phyloP scores from a whole-genome alignment of 2,888 invertebrate genomes.

The Nephrocerus scutellatus region DNA sequence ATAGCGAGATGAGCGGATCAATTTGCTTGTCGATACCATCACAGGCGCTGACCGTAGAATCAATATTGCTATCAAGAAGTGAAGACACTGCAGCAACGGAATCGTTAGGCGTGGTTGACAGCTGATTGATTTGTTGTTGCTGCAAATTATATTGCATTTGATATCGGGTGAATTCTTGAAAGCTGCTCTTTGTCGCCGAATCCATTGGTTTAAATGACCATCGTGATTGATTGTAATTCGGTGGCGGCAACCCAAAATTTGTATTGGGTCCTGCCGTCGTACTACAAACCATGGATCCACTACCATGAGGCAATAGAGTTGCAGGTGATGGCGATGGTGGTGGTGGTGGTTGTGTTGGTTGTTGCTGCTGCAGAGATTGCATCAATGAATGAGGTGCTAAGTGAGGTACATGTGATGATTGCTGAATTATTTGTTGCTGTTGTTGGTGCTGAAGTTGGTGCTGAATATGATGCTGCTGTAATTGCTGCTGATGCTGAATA shows the following conservation, averaged over 20 bases:
- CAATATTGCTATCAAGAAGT: not conserved
- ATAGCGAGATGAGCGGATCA: slow-evolving; percentile 37
- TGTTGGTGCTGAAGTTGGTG: slow-evolving; percentile 2
- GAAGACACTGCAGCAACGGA: too few relatives aligned
- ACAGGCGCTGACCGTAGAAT: slow-evolving; percentile 1
- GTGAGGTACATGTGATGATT: slow-evolving; percentile 17
- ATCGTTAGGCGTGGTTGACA: too few relatives aligned
- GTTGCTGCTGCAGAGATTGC: not conserved
- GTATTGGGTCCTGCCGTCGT: slow-evolving; percentile 7
- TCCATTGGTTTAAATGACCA: slow-evolving; percentile 54
- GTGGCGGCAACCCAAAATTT: slow-evolving; percentile 28
- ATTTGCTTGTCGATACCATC: slow-evolving; percentile 21
- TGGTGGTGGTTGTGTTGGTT: slow-evolving; percentile 1
- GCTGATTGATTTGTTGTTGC: slow-evolving; percentile 45
- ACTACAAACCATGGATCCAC: slow-evolving; percentile 9
- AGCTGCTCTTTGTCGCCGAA: slow-evolving; percentile 57
- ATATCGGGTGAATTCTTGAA: slow-evolving; percentile 58
- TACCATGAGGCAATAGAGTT: slow-evolving; percentile 3
- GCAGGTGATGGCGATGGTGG: slow-evolving; percentile 22
- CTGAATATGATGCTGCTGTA: slow-evolving; percentile 10
- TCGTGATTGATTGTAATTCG: slow-evolving; percentile 45
- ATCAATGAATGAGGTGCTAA: slow-evolving; percentile 19
- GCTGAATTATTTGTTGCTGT: slow-evolving; percentile 13
- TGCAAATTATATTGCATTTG: slow-evolving; percentile 59
- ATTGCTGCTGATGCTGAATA: slow-evolving; percentile 7